Conservation (phyloP, 1,140 invertebrate genomes). For the Diorhabda carinulata region DNA sequence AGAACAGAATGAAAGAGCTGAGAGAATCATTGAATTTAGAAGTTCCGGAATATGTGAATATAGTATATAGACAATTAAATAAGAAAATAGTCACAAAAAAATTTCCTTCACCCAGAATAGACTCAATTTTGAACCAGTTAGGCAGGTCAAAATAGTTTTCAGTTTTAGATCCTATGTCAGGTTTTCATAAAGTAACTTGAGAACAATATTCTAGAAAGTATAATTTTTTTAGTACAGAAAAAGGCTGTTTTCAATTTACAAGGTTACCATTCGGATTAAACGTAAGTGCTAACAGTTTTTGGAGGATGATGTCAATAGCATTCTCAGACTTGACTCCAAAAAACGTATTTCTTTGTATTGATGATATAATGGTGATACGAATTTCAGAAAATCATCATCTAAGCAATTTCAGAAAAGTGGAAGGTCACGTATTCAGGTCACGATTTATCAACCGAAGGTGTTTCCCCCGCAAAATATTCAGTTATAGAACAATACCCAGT, state of each 20-base stretch:
- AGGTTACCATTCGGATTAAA: not conserved
- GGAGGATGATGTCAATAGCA: not conserved
- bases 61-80: not conserved
- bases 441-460: not conserved
- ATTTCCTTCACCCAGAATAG: not conserved
- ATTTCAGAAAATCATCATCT: no score
- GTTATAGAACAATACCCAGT: no score
- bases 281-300: not conserved
- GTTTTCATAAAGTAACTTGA: not conserved
- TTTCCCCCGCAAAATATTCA: no score
- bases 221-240: constrained; percentile 30
- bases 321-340: no score
- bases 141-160: not conserved
- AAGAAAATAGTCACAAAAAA: not conserved
- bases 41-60: no score
- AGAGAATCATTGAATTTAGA: not conserved
- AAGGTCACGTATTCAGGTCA: not conserved
- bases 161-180: not conserved
- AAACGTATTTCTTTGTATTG: no score
- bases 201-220: not conserved
- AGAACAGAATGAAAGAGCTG: not conserved
- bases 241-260: not conserved
- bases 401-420: constrained; percentile 12
- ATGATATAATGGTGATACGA: no score
- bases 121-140: not conserved